phyloP scores from a whole-genome alignment of 1,140 invertebrate species.

The Homarus americanus region DNA sequence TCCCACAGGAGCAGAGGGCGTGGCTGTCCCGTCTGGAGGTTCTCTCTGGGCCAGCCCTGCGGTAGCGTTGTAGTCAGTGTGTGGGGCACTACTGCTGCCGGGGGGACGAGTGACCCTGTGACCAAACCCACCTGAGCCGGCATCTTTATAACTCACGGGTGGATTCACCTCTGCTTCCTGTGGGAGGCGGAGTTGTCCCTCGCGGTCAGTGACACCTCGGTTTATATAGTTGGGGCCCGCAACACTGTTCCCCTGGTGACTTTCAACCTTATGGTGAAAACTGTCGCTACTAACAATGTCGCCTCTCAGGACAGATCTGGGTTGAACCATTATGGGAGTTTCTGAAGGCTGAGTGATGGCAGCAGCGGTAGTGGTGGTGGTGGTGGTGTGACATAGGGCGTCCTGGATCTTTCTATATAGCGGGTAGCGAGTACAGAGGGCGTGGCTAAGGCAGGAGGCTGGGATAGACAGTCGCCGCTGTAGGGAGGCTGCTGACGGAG shows the following conservation, averaged over 20 bases:
- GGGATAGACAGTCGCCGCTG: constrained; percentile 41
- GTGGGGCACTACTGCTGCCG: not conserved
- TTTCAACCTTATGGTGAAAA: not conserved
- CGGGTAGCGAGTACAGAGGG: constrained; percentile 52
- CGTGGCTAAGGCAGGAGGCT: constrained; percentile 49
- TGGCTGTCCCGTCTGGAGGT: constrained; percentile 55
- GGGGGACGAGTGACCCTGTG: not conserved
- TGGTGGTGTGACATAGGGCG: constrained; percentile 17
- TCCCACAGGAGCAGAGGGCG: constrained; percentile 42
- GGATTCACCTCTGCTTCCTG: not conserved
- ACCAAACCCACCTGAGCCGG: not conserved
- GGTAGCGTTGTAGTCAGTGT: not conserved
- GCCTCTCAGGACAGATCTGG: not conserved
- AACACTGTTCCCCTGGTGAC: not conserved
- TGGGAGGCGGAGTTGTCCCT: not conserved
- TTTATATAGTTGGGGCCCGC: not conserved
- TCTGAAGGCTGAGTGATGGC: not conserved
- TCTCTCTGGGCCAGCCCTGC: constrained; percentile 17
- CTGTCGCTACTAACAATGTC: not conserved
- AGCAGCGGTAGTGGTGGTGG: not conserved
- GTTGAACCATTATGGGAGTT: not conserved
- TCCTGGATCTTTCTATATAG: constrained; percentile 58
- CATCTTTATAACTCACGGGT: not conserved
- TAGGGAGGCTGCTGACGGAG: constrained; percentile 28
- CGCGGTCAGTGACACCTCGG: not conserved